Base-by-base conservation (phyloP, 2,113 vertebrate species). In the Lagopus muta region DNA sequence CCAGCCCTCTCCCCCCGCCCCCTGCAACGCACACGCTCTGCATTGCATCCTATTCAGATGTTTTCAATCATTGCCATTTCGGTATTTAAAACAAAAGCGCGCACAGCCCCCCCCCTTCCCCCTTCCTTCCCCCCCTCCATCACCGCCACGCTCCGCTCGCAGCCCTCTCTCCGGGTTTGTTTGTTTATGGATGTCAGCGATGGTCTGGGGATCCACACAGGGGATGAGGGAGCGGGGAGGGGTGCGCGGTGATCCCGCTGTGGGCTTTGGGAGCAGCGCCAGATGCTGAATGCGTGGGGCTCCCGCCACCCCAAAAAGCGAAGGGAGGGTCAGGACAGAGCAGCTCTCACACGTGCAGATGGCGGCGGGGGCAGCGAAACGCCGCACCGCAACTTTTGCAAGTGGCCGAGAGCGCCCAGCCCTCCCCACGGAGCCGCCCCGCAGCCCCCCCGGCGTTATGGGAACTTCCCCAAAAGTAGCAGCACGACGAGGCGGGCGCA, bases 31-130 rank as follows among this genome's bases (percentile, higher is more conserved):
- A 73, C 88, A 82, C 93, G 78, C 91, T 92, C 93, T 72, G 81
- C 94, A 86, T 50, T 91, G 86, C 93, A 86, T 92, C 74, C 80
- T 84, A 94, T 93, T 91, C 96, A 92, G 92, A 90, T 94, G 88
- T 93, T 94, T 96, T 82, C 92, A 90, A 96, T 95, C 91, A 89
- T 82, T 88, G 71, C 93, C 66, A 38, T 78, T 92, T 85, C 87
- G 52, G 87, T 89, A 89, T 89, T 94, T 94, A 95, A 96, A 95
- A 92, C 93, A 96, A 96, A 96, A 94, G 94, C 93, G 40, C 86
- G 48, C 48, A 32, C 42, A 4, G 30, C n/a, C 69, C 50, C 28
- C 28, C 50, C 27, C 27, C 50, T 7, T 36, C 25, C 50, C 50
- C 50, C 50, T 24, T 13, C 48, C 48, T 45, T 19, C 19, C 55